phyloP scores from a whole-genome alignment of 2,888 invertebrate genomes.

The Acrobasis consociella region DNA sequence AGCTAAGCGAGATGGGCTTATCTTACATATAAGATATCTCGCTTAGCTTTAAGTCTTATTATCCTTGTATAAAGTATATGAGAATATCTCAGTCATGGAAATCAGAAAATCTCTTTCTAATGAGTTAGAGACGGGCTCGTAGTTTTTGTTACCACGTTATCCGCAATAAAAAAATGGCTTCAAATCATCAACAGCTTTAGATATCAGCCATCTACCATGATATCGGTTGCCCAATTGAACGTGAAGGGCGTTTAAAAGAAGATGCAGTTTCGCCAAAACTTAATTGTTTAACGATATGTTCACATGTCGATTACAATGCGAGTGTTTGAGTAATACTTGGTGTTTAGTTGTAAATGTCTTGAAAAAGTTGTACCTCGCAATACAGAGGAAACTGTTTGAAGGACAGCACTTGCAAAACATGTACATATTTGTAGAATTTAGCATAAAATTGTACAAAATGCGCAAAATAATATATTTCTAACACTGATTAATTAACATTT shows the following conservation, averaged over 20 bases:
- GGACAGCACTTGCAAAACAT: background rate
- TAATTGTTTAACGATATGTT: background rate
- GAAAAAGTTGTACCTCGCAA: background rate
- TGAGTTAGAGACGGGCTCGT: too few relatives aligned
- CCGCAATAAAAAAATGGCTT: too few relatives aligned
- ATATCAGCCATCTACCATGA: background rate
- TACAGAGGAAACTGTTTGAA: background rate
- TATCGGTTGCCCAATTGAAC: background rate
- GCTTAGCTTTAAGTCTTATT: too few relatives aligned
- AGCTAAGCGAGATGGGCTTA: too few relatives aligned
- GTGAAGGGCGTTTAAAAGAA: background rate
- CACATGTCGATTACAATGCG: background rate
- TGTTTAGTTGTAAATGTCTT: background rate
- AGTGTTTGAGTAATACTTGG: background rate
- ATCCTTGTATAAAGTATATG: too few relatives aligned
- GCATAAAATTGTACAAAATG: background rate
- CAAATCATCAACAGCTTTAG: background rate
- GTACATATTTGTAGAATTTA: background rate
- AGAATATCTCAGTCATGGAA: too few relatives aligned
- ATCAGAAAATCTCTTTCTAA: too few relatives aligned
- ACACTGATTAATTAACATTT: too few relatives aligned
- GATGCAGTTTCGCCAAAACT: background rate
- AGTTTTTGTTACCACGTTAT: too few relatives aligned
- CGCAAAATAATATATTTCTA: background rate
- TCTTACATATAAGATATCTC: too few relatives aligned